Percentiles rank a stretch among this genome's conserved stretches.
These are phyloP conservation scores for Sinocyclocheilus rhinocerous DNA, from an alignment of 2,113 vertebrate species.

Conservation along the genomic window DNA sequence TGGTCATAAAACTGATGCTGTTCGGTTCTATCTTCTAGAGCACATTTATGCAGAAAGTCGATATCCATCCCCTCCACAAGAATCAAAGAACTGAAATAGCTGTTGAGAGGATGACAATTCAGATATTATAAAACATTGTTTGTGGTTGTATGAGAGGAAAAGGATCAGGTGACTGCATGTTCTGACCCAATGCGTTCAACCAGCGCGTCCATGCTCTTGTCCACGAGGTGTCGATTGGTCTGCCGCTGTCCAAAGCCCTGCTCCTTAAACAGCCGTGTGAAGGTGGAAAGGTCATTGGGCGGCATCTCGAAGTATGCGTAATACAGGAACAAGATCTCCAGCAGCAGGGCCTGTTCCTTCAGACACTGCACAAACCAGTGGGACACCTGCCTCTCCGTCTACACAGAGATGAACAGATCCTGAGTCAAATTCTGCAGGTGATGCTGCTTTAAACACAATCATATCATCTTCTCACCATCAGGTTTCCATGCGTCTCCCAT, in stretches of 20 bases:
- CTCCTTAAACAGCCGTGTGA: conserved; percentile 93
- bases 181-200: conserved; percentile 93
- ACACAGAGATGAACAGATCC: background rate
- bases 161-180: background rate
- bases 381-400: conserved; percentile 95
- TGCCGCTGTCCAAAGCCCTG: conserved; percentile 93
- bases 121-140: too few relatives aligned
- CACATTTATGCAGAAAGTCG: conserved; percentile 92
- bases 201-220: conserved; percentile 91
- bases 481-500: conserved; percentile 95
- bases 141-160: background rate
- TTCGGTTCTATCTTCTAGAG: conserved; percentile 86
- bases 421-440: background rate
- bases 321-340: conserved; percentile 96
- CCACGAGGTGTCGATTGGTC: conserved; percentile 92
- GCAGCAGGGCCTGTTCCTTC: conserved; percentile 91
- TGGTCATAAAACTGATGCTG: conserved; percentile 87
- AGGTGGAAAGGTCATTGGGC: conserved; percentile 82
- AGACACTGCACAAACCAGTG: conserved; percentile 96
- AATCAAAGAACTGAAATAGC: conserved; percentile 94
- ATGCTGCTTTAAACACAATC: background rate
- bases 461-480: conserved; percentile 82
- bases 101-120: conserved; percentile 61
- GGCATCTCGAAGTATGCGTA: conserved; percentile 97
- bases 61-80: conserved; percentile 97